Base-by-base conservation (phyloP, 2,888 invertebrate species). In the Tillus elongatus region DNA sequence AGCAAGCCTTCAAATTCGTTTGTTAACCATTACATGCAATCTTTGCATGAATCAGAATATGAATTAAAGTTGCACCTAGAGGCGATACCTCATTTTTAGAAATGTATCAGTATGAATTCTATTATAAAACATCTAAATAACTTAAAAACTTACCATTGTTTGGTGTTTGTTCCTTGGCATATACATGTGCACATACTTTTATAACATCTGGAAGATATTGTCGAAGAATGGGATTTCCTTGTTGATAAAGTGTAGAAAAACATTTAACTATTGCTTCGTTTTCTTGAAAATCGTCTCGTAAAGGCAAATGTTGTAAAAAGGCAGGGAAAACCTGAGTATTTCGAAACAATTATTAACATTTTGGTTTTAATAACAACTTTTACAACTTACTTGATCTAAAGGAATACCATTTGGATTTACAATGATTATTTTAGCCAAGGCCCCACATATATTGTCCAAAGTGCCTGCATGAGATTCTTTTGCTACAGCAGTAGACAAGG, bases 371-470 rank as follows among this genome's bases (percentile, higher is more conserved):
- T n/a, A n/a, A n/a, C n/a, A n/a, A n/a, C n/a, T n/a, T n/a, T n/a
- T n/a, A n/a, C n/a, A 13, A 44, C 50, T 53, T 50, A 76, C 82
- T 62, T 80, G 78, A n/a, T 74, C 74, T 38, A 86, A 58, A 12
- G 85, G 85, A 40, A 86, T 67, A 45, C 70, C 69, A 37, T 62
- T 61, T 29, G 71, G 64, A 61, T 83, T 80, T 2, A 75, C 72
- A 24, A 77, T 66, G 34, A 87, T 81, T 55, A 87, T 70, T 39
- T 84, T 73, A 14, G 83, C 79, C 35, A 84, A 70, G 16, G 85
- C 82, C 33, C 82, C 86, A 59, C 82, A 80, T 46, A 85, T 77
- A 57, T 87, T 87, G 57, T 87, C 87, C 40, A 81, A 64, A 3
- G 78, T 77, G 26, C 79, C 70, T 0, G 72, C 67, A 51, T 78